Evolutionary conservation across 2,888 invertebrate species (phyloP).

Genomic region (Aplocera efformata): DNA sequence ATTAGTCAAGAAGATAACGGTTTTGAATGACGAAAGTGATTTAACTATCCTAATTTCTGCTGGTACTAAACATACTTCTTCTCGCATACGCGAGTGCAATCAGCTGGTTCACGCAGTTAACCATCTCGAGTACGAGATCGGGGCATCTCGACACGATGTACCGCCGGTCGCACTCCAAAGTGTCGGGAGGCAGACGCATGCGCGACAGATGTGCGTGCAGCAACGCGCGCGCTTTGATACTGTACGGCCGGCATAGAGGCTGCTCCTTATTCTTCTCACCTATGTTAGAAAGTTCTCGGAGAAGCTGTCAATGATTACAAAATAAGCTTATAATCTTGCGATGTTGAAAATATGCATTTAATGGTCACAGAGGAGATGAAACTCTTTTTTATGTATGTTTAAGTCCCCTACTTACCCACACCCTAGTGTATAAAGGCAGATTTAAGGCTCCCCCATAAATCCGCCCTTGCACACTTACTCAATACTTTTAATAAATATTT

Average conservation of each 20-base stretch:
- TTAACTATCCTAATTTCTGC: no score
- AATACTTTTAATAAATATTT: no score
- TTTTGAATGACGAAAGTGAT: no score
- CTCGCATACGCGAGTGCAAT: conserved; percentile 94
- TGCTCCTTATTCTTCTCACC: conserved; percentile 98
- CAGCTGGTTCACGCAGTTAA: conserved; percentile 96
- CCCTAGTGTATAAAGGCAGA: no score
- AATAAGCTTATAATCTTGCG: no score
- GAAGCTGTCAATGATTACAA: conserved; percentile 80
- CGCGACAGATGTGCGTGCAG: conserved; percentile 98
- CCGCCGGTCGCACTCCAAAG: conserved; percentile 91
- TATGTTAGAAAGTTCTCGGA: conserved; percentile 94
- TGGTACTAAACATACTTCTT: conserved; percentile 88
- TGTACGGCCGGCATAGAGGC: conserved; percentile 95
- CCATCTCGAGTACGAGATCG: conserved; percentile 98
- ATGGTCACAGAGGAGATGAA: no score
- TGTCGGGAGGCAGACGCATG: conserved; percentile 86
- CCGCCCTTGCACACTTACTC: no score
- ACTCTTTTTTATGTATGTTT: no score
- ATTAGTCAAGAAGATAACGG: not conserved
- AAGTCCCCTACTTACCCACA: no score
- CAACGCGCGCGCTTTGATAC: conserved; percentile 94
- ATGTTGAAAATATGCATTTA: no score
- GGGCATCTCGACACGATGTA: conserved; percentile 94
- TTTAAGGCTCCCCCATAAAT: no score